Conservation (phyloP, 2,797 vertebrate genomes). For the Ctenopoma multispine region DNA sequence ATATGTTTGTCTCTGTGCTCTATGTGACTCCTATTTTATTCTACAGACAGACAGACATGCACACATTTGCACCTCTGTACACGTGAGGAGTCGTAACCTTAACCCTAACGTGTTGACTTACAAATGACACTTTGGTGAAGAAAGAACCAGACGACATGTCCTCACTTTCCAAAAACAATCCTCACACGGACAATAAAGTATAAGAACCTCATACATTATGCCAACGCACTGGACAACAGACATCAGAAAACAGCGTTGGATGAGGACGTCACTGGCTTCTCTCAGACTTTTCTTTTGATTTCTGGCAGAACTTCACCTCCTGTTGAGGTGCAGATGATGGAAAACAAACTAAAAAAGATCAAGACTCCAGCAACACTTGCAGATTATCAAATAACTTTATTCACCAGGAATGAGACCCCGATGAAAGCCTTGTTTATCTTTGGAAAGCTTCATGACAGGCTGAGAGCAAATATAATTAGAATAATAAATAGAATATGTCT, state of each 20-base stretch:
- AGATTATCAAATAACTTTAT: no score
- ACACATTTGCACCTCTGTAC: neutral
- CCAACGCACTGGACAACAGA: constrained; percentile 28
- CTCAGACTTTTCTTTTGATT: no score
- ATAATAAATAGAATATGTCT: constrained; percentile 43
- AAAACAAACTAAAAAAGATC: no score
- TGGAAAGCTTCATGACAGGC: constrained; percentile 37
- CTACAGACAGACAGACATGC: neutral
- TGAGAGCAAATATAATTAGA: constrained; percentile 26
- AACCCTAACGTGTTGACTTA: neutral
- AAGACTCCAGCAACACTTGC: no score
- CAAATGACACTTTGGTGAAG: neutral
- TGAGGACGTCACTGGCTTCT: no score
- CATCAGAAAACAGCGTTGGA: no score
- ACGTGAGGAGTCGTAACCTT: no score
- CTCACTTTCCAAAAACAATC: neutral
- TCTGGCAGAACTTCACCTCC: no score
- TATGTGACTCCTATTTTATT: neutral
- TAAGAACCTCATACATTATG: constrained; percentile 17
- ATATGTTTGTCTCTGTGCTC: neutral
- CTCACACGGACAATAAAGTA: constrained; percentile 1
- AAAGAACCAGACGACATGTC: neutral
- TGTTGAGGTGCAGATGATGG: no score
- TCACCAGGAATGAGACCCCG: no score
- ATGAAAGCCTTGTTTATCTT: constrained; percentile 35